These are phyloP conservation scores for Podilymbus podiceps DNA, from an alignment of 2,113 vertebrate species.

Conservation along the genomic window DNA sequence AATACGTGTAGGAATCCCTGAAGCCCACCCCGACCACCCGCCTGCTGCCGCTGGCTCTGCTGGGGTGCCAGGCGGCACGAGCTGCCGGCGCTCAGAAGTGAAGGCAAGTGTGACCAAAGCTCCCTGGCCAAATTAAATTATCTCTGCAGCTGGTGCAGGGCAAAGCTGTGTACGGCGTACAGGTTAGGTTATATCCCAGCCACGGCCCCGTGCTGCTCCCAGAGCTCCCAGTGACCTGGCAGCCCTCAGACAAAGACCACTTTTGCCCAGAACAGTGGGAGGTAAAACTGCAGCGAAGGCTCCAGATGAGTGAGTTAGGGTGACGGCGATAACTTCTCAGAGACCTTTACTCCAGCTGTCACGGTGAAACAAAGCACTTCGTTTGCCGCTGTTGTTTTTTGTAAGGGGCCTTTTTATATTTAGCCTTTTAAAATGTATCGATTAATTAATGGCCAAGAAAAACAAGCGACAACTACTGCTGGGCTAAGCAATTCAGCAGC, in stretches of 20 bases:
- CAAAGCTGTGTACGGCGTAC: accelerated
- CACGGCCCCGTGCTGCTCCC: accelerated
- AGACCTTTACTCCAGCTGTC: background rate
- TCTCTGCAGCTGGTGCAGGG: accelerated
- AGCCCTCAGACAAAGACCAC: background rate
- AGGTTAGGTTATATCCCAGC: background rate
- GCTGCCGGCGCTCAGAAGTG: background rate
- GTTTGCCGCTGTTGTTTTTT: accelerated
- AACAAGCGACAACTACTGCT: background rate
- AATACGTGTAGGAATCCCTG: background rate
- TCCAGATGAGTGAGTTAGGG: background rate
- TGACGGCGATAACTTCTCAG: accelerated
- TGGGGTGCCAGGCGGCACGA: background rate
- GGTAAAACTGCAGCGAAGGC: background rate
- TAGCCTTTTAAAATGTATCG: background rate
- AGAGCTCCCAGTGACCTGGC: accelerated
- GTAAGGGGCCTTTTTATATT: background rate
- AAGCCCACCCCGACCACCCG: accelerated
- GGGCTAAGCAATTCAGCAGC: background rate
- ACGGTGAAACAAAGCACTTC: background rate
- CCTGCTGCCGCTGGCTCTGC: background rate
- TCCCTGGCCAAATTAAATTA: background rate
- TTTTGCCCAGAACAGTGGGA: background rate
- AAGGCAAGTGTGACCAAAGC: background rate
- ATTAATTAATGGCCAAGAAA: slow-evolving; percentile 10